Evolutionary conservation across 2,888 invertebrate species (phyloP).

Genomic region (Xanthia togata): DNA sequence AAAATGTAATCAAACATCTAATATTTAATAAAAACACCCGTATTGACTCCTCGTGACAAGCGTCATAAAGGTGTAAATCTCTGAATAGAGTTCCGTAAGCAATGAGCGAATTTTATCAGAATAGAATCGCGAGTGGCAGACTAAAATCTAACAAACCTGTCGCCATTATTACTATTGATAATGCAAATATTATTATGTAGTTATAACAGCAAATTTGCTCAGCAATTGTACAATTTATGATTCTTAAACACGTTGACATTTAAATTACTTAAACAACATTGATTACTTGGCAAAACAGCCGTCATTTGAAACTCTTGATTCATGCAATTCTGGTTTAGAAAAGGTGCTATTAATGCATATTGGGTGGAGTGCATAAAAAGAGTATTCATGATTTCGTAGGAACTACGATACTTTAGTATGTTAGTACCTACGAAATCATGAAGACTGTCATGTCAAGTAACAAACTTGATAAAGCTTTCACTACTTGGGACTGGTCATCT

Average conservation of each 20-base stretch:
- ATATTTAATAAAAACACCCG: slow-evolving; percentile 58
- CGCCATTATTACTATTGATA: slow-evolving; percentile 25
- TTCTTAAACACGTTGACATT: slow-evolving; percentile 32
- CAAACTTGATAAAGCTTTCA: neutral
- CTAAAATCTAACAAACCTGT: slow-evolving; percentile 13
- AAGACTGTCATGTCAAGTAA: neutral
- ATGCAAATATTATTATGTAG: slow-evolving; percentile 36
- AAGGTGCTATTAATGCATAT: neutral
- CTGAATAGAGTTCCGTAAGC: slow-evolving; percentile 42
- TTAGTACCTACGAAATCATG: too few relatives aligned
- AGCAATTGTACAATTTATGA: slow-evolving; percentile 33
- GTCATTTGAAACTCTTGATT: slow-evolving; percentile 6
- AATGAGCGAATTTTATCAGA: slow-evolving; percentile 44
- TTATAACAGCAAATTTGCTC: slow-evolving; percentile 8
- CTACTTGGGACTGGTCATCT: too few relatives aligned
- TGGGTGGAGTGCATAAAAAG: neutral
- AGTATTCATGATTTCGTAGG: neutral
- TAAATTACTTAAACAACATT: slow-evolving; percentile 9
- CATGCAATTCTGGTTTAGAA: slow-evolving; percentile 1
- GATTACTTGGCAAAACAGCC: slow-evolving; percentile 5
- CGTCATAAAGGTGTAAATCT: slow-evolving; percentile 38
- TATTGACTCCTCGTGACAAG: slow-evolving; percentile 58
- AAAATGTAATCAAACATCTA: slow-evolving; percentile 34
- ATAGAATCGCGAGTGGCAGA: neutral
- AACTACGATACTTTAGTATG: neutral